Evolutionary conservation across 2,113 vertebrate genomes (phyloP).

Genomic region (Willisornis vidua): DNA sequence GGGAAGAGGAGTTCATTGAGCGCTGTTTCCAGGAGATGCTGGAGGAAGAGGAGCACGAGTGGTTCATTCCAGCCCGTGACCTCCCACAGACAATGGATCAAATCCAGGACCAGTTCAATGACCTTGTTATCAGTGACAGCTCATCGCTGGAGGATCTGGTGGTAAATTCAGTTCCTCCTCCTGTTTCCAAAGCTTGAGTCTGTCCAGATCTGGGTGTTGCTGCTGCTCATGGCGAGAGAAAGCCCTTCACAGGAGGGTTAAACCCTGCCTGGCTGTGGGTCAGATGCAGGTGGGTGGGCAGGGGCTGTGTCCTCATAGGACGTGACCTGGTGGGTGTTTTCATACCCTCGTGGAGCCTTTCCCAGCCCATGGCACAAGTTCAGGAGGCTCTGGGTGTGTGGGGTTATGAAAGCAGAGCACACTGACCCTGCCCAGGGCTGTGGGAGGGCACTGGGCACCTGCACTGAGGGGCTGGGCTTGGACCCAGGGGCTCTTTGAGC

Average conservation of each 20-base stretch:
- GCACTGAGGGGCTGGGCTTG: not conserved
- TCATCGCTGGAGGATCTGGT: conserved; percentile 82
- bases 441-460: not conserved
- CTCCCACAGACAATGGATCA: conserved; percentile 84
- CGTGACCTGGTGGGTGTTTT: not conserved
- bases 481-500: not conserved
- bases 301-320: not conserved
- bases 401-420: not conserved
- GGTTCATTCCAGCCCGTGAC: conserved; percentile 93
- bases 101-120: conserved; percentile 87
- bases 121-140: conserved; percentile 84
- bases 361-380: not conserved
- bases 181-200: not conserved
- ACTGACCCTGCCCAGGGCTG: not conserved
- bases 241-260: not conserved
- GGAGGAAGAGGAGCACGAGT: conserved; percentile 90
- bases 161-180: conserved; percentile 74
- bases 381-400: not conserved
- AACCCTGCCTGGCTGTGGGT: not conserved
- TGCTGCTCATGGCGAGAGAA: not conserved
- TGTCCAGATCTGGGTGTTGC: not conserved
- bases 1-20: conserved; percentile 95
- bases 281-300: not conserved
- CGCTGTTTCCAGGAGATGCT: conserved; percentile 93
- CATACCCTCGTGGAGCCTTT: not conserved